phyloP scores from a whole-genome alignment of 2,113 vertebrate genomes.

The Urocitellus parryii region DNA sequence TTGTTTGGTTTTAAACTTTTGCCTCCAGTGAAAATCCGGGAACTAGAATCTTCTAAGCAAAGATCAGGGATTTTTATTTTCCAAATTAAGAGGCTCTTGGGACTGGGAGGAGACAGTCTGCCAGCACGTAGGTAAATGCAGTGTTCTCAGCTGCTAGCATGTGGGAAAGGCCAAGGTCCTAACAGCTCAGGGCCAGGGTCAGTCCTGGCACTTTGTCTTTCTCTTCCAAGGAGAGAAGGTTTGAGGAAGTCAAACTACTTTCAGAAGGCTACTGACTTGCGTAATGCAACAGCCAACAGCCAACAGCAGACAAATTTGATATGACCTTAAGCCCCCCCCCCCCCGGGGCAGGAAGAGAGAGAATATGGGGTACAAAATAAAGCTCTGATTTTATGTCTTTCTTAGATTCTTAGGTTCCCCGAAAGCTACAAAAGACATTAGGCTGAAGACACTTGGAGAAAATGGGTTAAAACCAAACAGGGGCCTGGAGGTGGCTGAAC shows the following conservation, averaged over 20 bases:
- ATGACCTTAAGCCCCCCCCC: not conserved
- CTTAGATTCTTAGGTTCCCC: not conserved
- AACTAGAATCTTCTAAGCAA: constrained; percentile 7
- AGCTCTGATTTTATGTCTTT: not conserved
- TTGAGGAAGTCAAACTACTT: not conserved
- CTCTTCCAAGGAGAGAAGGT: not conserved
- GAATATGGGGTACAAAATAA: not conserved
- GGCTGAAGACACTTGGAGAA: not conserved
- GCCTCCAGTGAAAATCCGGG: not conserved
- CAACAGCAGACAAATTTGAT: not conserved
- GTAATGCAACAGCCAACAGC: too few relatives aligned
- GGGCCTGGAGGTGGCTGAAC: not conserved
- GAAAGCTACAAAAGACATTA: not conserved
- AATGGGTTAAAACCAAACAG: not conserved
- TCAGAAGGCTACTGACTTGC: not conserved
- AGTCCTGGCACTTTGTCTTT: not conserved
- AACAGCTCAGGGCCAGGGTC: not conserved
- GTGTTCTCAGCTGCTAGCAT: not conserved
- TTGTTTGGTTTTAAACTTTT: constrained; percentile 2
- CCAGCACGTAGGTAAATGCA: not conserved
- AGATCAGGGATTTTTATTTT: not conserved
- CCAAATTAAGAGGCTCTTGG: not conserved
- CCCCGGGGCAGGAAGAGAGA: not conserved
- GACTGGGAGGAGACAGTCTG: not conserved
- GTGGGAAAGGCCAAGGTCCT: not conserved